A percentile compares a stretch with the other conserved stretches of the same genome.
These are phyloP conservation scores for Mico argentatus DNA, from an alignment of 2,797 vertebrate species.

Conservation along the genomic window DNA sequence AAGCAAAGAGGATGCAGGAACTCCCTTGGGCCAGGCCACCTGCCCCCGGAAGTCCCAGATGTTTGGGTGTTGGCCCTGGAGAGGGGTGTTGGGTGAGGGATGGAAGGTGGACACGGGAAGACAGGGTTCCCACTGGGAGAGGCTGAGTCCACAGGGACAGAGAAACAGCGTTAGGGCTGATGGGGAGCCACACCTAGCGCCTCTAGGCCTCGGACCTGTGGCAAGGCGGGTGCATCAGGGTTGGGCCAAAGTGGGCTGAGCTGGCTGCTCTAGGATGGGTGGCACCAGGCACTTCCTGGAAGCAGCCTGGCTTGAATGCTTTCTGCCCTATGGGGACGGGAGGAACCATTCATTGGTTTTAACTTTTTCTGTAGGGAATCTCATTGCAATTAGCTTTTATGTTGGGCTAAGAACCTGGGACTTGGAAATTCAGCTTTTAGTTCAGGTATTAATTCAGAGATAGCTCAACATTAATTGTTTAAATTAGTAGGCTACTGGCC, in stretches of 20 bases:
- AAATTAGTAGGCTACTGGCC: background rate
- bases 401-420: background rate
- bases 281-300: too few species aligned
- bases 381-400: background rate
- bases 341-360: background rate
- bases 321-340: background rate
- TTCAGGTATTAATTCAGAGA: background rate
- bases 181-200: background rate
- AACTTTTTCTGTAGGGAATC: background rate
- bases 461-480: background rate
- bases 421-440: background rate
- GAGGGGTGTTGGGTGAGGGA: background rate
- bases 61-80: too few species aligned
- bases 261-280: background rate
- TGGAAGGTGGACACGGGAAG: background rate
- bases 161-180: background rate
- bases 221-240: fast-evolving
- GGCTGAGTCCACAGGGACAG: background rate
- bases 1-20: background rate
- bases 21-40: background rate
- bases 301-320: background rate
- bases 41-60: background rate
- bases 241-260: too few species aligned
- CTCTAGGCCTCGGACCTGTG: background rate
- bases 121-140: background rate